Evolutionary conservation across 2,797 vertebrate species (phyloP), one percentile per base, ranked within the genome.

Genomic region (Squalus acanthias): DNA sequence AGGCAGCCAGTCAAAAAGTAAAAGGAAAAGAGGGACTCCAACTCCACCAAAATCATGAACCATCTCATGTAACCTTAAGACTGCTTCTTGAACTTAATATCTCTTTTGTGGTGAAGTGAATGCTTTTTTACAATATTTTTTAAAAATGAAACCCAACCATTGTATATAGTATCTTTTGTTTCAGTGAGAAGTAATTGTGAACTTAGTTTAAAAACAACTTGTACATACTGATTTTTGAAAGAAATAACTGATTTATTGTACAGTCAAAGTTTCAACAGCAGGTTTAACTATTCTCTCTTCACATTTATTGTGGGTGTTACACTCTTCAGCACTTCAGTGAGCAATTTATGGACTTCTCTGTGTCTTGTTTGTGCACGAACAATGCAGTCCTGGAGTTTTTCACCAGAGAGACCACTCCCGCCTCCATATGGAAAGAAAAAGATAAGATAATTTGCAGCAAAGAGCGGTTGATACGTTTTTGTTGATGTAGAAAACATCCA

Each of bases 1-100:
- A 99, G 98, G 98, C 99, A 99, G 97, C 98, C 98, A 98, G 98
- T 98, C 99, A 99, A 99, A 98, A 99, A 99, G 98, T 99, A 99
- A 99, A 98, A 97, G 98, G 98, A 99, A 99, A 97, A 98, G 98
- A 98, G 98, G 98, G 97, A 97, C 98, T 8, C 97, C 98, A 7
- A 97, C 98, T 96, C 98, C 98, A 96, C 97, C 97, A 96, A 97
- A 99, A 97, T 98, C 98, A 97, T 99, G 98, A 99, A 97, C 96
- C 85, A 96, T 96, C 85, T 96, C 0, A 2, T 96, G 22, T 96
- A 96, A 93, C 87, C 6, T 39, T 53, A 93, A 97, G 96, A 96
- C 39, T 95, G 26, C 94, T 76, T 50, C 53, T 60, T 33, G 46
- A 95, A 95, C 15, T 74, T 76, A 46, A 33, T 74, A 50, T 85